These are phyloP conservation scores for Rhagologus leucostigma DNA, from an alignment of 2,113 vertebrate species.

Conservation along the genomic window DNA sequence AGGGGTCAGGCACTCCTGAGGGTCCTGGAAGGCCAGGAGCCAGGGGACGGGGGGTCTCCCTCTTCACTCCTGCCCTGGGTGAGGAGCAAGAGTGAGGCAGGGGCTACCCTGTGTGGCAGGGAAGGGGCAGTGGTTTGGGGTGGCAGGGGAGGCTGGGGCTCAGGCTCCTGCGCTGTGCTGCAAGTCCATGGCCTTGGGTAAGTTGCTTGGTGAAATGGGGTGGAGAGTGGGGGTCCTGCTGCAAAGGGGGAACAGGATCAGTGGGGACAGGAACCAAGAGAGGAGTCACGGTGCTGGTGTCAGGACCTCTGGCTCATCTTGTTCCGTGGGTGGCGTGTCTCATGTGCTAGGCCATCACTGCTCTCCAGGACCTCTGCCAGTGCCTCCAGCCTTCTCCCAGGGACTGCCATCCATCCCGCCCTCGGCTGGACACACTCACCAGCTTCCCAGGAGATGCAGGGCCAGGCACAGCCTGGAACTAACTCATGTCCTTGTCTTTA, in stretches of 20 bases:
- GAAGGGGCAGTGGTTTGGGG: neutral
- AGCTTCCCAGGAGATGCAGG: neutral
- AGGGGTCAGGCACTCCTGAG: neutral
- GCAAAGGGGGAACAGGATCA: neutral
- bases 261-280: neutral
- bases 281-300: neutral
- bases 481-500: neutral
- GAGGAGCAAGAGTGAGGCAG: accelerated
- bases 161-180: neutral
- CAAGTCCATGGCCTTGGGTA: neutral
- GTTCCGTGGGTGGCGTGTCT: neutral
- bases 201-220: neutral
- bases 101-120: neutral
- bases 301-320: neutral
- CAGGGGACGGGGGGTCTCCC: too few species aligned
- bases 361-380: neutral
- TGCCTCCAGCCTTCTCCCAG: neutral
- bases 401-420: too few species aligned
- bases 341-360: neutral
- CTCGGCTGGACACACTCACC: accelerated
- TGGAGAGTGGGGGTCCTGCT: neutral
- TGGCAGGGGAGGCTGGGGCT: neutral
- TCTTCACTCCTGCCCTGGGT: neutral
- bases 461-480: neutral
- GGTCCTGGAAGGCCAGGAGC: neutral